Conservation (phyloP, 2,797 vertebrate genomes). For the Tangara arthus region DNA sequence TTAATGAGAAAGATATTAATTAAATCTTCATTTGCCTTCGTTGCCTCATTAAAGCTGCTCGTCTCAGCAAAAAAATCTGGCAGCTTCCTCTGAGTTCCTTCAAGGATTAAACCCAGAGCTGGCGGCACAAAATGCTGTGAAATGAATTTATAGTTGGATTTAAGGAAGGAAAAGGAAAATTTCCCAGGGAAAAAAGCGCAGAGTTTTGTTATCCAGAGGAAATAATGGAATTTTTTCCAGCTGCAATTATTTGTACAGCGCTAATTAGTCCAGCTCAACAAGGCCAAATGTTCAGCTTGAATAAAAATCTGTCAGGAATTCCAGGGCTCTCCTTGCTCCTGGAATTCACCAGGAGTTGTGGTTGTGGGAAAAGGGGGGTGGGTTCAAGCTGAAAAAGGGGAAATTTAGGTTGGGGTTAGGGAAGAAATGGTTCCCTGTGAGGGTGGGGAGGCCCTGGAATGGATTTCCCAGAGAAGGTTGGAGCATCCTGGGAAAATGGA, state of each 20-base stretch:
- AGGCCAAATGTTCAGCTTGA: no score
- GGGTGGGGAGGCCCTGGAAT: not conserved
- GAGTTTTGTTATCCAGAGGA: not conserved
- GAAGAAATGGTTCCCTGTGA: not conserved
- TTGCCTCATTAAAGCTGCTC: not conserved
- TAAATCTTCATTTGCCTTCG: not conserved
- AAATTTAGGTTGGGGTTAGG: not conserved
- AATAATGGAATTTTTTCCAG: not conserved
- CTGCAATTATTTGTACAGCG: accelerated
- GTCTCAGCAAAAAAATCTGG: not conserved
- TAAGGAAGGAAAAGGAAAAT: not conserved
- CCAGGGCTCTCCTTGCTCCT: accelerated
- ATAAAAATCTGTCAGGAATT: not conserved
- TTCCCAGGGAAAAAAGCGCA: accelerated
- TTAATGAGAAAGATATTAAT: conserved; percentile 25
- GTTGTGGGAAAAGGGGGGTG: not conserved
- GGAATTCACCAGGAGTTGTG: not conserved
- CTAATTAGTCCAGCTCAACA: not conserved
- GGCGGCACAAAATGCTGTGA: not conserved
- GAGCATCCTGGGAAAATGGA: not conserved
- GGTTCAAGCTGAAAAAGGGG: not conserved
- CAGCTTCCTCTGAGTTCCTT: not conserved
- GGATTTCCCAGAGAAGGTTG: not conserved
- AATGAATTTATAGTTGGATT: not conserved
- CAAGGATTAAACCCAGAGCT: not conserved